Evolutionary conservation across 2,113 vertebrate species (phyloP).

Genomic region (Varanus komodoensis): DNA sequence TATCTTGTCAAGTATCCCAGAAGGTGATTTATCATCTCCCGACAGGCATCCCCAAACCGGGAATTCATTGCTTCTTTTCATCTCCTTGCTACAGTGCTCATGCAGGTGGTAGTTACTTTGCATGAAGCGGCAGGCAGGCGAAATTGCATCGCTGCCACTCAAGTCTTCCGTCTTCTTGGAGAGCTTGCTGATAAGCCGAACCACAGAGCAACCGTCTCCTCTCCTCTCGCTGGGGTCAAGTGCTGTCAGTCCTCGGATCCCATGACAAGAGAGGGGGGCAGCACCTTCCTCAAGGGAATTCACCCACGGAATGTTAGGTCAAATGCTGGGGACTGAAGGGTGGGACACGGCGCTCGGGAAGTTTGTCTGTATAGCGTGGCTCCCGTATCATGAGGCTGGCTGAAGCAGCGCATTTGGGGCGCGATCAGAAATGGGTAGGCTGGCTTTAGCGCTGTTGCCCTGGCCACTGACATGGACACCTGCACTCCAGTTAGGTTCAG

Average conservation of each 20-base stretch:
- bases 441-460: neutral
- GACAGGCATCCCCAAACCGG: rapidly evolving
- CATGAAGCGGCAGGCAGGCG: neutral
- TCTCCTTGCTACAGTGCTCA: neutral
- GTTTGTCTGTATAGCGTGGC: neutral
- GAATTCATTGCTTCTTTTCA: neutral
- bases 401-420: neutral
- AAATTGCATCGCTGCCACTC: neutral
- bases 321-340: too few relatives aligned
- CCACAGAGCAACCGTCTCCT: too few relatives aligned
- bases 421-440: too few relatives aligned
- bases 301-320: neutral
- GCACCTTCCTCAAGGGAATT: neutral
- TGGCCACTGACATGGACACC: neutral
- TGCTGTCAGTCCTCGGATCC: too few relatives aligned
- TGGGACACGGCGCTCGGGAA: too few relatives aligned
- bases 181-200: neutral
- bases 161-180: neutral
- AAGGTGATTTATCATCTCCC: neutral
- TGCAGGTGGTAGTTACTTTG: rapidly evolving
- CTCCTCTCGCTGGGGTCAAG: neutral
- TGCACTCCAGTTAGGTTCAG: neutral
- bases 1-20: rapidly evolving
- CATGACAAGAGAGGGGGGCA: neutral
- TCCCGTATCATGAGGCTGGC: too few relatives aligned